Base-by-base conservation (phyloP, 2,888 invertebrate species). In the Trichogramma dendrolimi region DNA sequence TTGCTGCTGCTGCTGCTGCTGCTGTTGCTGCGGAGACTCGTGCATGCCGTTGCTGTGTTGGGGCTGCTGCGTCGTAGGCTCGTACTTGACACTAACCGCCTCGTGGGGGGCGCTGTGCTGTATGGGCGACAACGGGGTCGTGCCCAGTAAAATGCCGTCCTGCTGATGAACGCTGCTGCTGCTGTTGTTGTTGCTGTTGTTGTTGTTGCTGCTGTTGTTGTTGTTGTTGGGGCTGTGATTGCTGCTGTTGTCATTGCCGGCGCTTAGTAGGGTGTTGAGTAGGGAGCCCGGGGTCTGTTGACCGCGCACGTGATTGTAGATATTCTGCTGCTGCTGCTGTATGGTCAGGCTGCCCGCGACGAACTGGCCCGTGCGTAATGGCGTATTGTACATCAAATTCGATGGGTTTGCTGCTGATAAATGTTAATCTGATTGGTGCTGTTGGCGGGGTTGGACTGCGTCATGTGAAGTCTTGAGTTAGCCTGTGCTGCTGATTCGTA, bases 61-160 rank as follows among this genome's bases (percentile, higher is more conserved):
- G 86, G 90, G 80, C 86, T 90, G 80, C 85, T 90, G 76, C 67
- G 82, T 68, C 67, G 81, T 70, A 72, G 81, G 63, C 67, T 78
- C 79, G 86, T 90, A 79, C 86, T 90, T 70, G 71, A 6, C 71
- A 71, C 4, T 71, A 73, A 1, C 69, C 70, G 0, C 68, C 70
- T 5, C 70, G 70, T 5, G 71, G 73, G 10, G 75, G 72, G 48
- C 75, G 74, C 53, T 74, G 74, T 56, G 61, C 74, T 0, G 69
- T 70, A 48, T 76, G 0, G 78, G 75, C 11, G 79, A 78, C 0
- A 79, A 79, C 4, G 79, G 75, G 0, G 73, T 71, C 7, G 78
- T 75, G 4, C 79, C 79, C 62, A 80, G 71, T 7, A 75, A 72
- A 0, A 80, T 76, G 58, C 5, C 79, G 72, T 55, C 77, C 77